These are phyloP conservation scores for Caenorhabditis sp. DNA, from an alignment of 2,888 invertebrate species.

Conservation along the genomic window DNA sequence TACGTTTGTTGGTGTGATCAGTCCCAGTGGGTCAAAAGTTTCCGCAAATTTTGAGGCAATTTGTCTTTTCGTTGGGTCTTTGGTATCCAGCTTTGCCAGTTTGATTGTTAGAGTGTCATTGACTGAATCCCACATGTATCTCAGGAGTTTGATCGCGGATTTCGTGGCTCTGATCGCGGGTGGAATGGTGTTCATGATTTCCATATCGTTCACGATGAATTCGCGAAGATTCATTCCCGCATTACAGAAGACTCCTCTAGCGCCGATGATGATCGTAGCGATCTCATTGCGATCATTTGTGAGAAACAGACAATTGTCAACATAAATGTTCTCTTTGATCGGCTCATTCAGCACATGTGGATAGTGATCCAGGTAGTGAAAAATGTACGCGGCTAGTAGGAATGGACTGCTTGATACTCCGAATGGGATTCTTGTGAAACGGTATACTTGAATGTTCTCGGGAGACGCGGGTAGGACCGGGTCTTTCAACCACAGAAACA, in stretches of 20 bases:
- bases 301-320: constrained; percentile 38
- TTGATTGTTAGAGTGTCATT: constrained; percentile 11
- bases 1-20: not conserved
- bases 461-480: not conserved
- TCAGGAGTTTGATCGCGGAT: not conserved
- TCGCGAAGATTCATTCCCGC: constrained; percentile 33
- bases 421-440: constrained; percentile 45
- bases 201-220: constrained; percentile 3
- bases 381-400: constrained; percentile 62
- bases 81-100: not conserved
- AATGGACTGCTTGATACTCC: constrained; percentile 67
- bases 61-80: constrained; percentile 2
- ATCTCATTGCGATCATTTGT: constrained; percentile 4
- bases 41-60: constrained; percentile 20
- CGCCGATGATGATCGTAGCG: not conserved
- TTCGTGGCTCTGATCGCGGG: not conserved
- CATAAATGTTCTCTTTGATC: constrained; percentile 10
- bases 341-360: not conserved
- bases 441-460: constrained; percentile 9
- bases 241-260: not conserved
- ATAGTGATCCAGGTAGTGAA: not conserved
- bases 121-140: not conserved
- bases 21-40: constrained; percentile 26
- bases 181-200: not conserved
- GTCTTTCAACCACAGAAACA: constrained; percentile 48